phyloP scores from a whole-genome alignment of 2,888 invertebrate genomes.

The Ernsta delagoae region DNA sequence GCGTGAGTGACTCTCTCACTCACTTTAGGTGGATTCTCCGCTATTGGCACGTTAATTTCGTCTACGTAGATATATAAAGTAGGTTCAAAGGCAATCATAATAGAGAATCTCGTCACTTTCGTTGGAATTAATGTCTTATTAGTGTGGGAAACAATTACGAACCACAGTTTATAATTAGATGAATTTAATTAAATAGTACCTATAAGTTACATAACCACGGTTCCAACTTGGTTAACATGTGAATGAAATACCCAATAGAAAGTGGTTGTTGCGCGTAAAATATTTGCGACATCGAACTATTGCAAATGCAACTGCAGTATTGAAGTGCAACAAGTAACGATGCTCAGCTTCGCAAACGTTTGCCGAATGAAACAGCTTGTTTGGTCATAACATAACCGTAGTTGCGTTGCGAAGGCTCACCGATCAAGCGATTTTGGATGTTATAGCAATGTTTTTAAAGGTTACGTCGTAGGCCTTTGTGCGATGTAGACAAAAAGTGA shows the following conservation, averaged over 20 bases:
- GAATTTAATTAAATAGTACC: too few relatives aligned
- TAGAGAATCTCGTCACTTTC: too few relatives aligned
- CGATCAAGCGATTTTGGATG: background rate
- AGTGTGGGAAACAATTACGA: too few relatives aligned
- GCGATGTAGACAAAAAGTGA: conserved; percentile 55
- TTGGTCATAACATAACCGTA: background rate
- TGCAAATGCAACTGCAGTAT: conserved; percentile 11
- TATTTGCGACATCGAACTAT: conserved; percentile 22
- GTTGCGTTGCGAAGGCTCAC: background rate
- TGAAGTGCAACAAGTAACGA: conserved; percentile 15
- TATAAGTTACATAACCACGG: background rate
- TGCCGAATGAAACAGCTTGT: conserved; percentile 42
- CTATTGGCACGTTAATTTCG: too few relatives aligned
- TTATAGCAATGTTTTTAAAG: background rate
- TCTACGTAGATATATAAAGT: too few relatives aligned
- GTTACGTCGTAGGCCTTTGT: conserved; percentile 7
- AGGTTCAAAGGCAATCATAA: too few relatives aligned
- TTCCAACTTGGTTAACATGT: conserved; percentile 3
- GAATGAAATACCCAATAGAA: conserved; percentile 11
- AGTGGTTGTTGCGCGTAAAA: conserved; percentile 20
- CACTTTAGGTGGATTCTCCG: too few relatives aligned
- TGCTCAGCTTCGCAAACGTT: conserved; percentile 56
- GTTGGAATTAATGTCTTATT: too few relatives aligned
- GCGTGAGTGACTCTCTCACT: too few relatives aligned
- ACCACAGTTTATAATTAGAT: too few relatives aligned